Conservation (phyloP, 2,113 vertebrate genomes). For the Phalacrocorax aristotelis region DNA sequence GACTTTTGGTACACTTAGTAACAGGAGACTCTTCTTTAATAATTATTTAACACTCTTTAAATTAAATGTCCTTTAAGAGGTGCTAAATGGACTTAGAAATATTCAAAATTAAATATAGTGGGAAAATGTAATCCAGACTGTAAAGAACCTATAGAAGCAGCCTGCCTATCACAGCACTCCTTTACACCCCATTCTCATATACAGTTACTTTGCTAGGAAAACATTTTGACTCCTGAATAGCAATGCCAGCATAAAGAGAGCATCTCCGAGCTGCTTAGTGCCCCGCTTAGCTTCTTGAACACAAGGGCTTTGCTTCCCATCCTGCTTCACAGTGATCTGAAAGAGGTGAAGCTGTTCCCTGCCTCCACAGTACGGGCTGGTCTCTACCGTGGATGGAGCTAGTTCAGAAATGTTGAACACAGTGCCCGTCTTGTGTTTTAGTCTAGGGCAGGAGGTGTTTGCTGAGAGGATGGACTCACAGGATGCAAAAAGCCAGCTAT, state of each 20-base stretch:
- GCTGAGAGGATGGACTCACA: background rate
- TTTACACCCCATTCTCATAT: background rate
- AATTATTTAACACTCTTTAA: background rate
- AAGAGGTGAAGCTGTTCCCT: background rate
- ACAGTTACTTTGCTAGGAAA: background rate
- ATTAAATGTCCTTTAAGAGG: background rate
- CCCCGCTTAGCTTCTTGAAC: background rate
- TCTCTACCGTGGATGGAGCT: background rate
- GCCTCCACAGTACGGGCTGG: background rate
- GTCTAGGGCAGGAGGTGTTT: background rate
- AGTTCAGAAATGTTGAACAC: background rate
- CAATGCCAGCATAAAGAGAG: background rate
- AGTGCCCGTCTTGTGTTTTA: background rate
- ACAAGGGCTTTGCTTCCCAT: background rate
- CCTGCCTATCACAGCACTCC: background rate
- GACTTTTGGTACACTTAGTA: background rate
- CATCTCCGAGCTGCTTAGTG: background rate
- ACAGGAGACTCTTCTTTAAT: background rate
- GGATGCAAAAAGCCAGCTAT: background rate
- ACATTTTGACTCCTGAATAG: background rate
- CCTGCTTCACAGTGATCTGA: background rate
- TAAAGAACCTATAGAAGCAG: background rate
- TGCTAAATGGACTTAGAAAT: background rate
- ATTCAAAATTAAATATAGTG: background rate
- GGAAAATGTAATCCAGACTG: background rate